These are phyloP conservation scores for Dryococelus australis DNA, from an alignment of 2,888 invertebrate genomes.

Conservation along the genomic window DNA sequence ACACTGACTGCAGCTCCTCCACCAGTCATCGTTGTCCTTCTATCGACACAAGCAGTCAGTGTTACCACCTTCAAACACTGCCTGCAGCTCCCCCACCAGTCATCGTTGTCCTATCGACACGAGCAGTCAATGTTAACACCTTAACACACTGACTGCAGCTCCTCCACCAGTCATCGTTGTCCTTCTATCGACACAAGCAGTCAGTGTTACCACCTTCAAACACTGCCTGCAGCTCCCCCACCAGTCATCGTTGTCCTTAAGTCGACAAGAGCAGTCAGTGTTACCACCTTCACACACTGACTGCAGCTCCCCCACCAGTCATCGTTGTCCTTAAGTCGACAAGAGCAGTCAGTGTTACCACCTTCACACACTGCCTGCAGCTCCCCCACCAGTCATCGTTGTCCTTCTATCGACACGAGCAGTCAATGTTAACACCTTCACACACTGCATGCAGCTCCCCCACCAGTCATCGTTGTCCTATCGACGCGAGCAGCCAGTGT, in stretches of 20 bases:
- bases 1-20: slow-evolving; percentile 72
- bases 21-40: slow-evolving; percentile 66
- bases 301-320: slow-evolving; percentile 62
- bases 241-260: slow-evolving; percentile 63
- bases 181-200: slow-evolving; percentile 64
- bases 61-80: no score
- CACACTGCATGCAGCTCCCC: no score
- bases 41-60: no score
- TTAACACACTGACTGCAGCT: no score
- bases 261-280: not conserved
- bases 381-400: slow-evolving; percentile 67
- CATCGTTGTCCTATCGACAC: slow-evolving; percentile 59
- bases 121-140: no score
- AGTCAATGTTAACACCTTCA: no score
- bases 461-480: slow-evolving; percentile 64
- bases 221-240: slow-evolving; percentile 74
- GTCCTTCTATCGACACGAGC: slow-evolving; percentile 47
- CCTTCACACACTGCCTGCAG: no score
- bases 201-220: slow-evolving; percentile 70
- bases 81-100: slow-evolving; percentile 61
- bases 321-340: slow-evolving; percentile 57
- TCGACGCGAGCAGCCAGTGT: slow-evolving; percentile 69
- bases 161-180: slow-evolving; percentile 63
- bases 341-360: no score
- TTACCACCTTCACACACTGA: no score